Percentiles rank a stretch among this genome's conserved stretches.
Evolutionary conservation across 1,140 invertebrate species (phyloP).

Genomic region (Neocloeon triangulifer): DNA sequence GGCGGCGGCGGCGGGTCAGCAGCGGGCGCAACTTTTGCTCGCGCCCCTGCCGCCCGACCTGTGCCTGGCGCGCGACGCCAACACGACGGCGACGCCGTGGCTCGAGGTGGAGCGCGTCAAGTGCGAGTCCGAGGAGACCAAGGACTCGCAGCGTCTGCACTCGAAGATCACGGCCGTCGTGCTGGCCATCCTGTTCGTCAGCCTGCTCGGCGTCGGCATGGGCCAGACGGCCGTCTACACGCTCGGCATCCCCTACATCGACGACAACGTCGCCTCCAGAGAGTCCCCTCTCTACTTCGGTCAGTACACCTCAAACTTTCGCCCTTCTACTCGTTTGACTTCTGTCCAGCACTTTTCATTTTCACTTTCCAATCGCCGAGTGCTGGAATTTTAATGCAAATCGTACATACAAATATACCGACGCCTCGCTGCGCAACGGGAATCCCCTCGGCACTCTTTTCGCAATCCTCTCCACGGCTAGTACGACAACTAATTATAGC

Average conservation of each 20-base stretch:
- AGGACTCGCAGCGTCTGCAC: constrained; percentile 34
- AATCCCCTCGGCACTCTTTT: not conserved
- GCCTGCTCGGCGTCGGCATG: constrained; percentile 70
- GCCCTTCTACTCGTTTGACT: not conserved
- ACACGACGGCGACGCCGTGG: constrained; percentile 6
- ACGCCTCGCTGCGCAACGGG: not conserved
- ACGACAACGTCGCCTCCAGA: constrained; percentile 76
- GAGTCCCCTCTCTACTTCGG: constrained; percentile 86
- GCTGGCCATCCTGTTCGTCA: constrained; percentile 66
- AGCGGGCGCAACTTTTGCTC: constrained; percentile 5
- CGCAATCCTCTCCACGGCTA: not conserved
- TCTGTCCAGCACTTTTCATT: not conserved
- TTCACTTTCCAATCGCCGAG: not conserved
- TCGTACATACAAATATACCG: not conserved
- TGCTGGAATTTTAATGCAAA: not conserved
- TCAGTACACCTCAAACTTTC: constrained; percentile 20
- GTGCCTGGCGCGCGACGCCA: constrained; percentile 13
- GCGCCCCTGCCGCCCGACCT: constrained; percentile 13
- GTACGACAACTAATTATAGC: no score
- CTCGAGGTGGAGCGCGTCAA: constrained; percentile 12
- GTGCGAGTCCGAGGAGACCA: constrained; percentile 27
- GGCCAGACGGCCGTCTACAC: constrained; percentile 83
- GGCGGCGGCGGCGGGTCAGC: constrained; percentile 8
- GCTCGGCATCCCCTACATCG: constrained; percentile 82
- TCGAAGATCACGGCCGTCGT: constrained; percentile 56